Percentiles rank a stretch among this genome's conserved stretches.
Evolutionary conservation across 2,888 invertebrate species (phyloP).

Genomic region (Melanophora roralis): DNA sequence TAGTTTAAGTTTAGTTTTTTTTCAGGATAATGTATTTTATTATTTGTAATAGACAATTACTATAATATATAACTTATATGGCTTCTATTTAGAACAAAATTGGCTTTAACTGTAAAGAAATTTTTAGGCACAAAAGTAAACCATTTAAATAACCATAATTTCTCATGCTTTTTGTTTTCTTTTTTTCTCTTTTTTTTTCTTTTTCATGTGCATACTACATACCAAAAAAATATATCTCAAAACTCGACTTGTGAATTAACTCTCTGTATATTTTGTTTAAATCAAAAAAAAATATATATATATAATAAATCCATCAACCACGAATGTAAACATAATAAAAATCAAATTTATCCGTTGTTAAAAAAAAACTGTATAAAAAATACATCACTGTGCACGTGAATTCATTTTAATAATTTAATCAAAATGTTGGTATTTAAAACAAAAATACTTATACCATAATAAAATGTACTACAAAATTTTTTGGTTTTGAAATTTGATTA

Average conservation of each 20-base stretch:
- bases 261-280: conserved; percentile 44
- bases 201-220: conserved; percentile 74
- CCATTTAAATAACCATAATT: conserved; percentile 59
- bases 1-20: conserved; percentile 39
- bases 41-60: background rate
- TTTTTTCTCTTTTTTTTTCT: conserved; percentile 74
- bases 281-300: conserved; percentile 63
- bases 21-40: conserved; percentile 21
- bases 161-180: conserved; percentile 73
- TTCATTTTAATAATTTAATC: conserved; percentile 59
- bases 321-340: conserved; percentile 51
- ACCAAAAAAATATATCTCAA: conserved; percentile 65
- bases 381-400: conserved; percentile 71
- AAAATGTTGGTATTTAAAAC: conserved; percentile 43
- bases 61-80: background rate
- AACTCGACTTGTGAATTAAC: conserved; percentile 59
- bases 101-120: conserved; percentile 45
- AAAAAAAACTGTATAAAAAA: conserved; percentile 73
- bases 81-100: conserved; percentile 33
- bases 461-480: conserved; percentile 19
- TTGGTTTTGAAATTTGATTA: conserved; percentile 25
- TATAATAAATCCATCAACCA: conserved; percentile 66
- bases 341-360: too few species aligned
- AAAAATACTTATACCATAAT: conserved; percentile 23
- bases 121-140: conserved; percentile 33